These are phyloP conservation scores for Hylomyscus alleni DNA, from an alignment of 2,797 vertebrate genomes.

Conservation along the genomic window DNA sequence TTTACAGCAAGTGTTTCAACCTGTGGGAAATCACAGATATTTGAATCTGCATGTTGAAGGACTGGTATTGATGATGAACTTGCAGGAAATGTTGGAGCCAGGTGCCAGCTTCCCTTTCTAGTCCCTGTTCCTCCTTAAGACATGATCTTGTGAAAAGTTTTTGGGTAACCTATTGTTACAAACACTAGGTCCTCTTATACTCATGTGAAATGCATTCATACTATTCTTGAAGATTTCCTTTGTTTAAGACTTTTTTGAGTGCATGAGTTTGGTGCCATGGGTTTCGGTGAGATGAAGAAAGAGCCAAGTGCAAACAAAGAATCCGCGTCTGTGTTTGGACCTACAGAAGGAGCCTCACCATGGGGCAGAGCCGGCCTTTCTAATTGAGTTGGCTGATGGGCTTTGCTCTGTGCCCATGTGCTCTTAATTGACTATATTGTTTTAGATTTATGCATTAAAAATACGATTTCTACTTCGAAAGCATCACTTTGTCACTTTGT, in stretches of 20 bases:
- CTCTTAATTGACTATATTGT: slow-evolving; percentile 76
- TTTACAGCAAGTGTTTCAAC: not conserved
- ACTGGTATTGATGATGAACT: not conserved
- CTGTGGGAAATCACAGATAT: slow-evolving; percentile 9
- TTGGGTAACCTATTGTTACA: not conserved
- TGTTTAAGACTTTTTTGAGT: not conserved
- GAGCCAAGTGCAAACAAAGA: not conserved
- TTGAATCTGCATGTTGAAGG: not conserved
- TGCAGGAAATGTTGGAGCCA: not conserved
- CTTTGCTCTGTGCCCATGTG: not conserved
- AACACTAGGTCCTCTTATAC: not conserved
- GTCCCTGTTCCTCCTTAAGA: slow-evolving; percentile 22
- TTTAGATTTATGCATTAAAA: slow-evolving; percentile 82
- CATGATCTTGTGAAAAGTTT: not conserved
- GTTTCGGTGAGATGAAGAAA: slow-evolving; percentile 33
- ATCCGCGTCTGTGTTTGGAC: slow-evolving; percentile 17
- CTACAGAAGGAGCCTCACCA: not conserved
- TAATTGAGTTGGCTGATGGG: slow-evolving; percentile 64
- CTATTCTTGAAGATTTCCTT: slow-evolving; percentile 23
- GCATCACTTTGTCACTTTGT: slow-evolving; percentile 78
- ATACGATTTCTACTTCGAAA: slow-evolving; percentile 72
- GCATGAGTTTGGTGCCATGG: not conserved
- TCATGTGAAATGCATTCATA: not conserved
- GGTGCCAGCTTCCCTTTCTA: not conserved
- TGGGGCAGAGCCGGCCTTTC: slow-evolving; percentile 3